Evolutionary conservation across 2,888 invertebrate species (phyloP).

Genomic region (Oscheius sp.): DNA sequence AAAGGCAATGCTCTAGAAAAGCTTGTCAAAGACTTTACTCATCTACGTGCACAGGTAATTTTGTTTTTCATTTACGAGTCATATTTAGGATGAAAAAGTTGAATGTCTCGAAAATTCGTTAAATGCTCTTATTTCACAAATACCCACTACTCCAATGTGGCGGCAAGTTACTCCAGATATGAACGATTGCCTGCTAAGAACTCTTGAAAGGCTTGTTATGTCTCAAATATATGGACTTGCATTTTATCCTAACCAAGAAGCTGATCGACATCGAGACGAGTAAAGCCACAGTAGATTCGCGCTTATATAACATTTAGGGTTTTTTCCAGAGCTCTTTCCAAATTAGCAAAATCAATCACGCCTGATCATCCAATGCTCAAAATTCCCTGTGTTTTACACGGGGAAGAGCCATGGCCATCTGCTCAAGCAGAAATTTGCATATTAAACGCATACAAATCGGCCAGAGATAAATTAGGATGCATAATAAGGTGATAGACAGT

Average conservation of each 20-base stretch:
- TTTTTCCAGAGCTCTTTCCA: slow-evolving; percentile 86
- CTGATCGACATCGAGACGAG: slow-evolving; percentile 89
- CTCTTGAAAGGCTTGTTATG: slow-evolving; percentile 90
- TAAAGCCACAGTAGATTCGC: slow-evolving; percentile 72
- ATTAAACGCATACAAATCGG: slow-evolving; percentile 83
- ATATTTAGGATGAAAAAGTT: slow-evolving; percentile 72
- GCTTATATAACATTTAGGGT: slow-evolving; percentile 75
- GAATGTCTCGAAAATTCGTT: slow-evolving; percentile 86
- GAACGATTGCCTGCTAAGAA: slow-evolving; percentile 78
- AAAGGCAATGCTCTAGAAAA: slow-evolving; percentile 79
- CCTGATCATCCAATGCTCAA: slow-evolving; percentile 83
- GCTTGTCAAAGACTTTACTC: slow-evolving; percentile 84
- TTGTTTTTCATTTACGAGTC: not conserved
- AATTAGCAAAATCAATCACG: slow-evolving; percentile 80
- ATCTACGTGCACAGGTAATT: slow-evolving; percentile 81
- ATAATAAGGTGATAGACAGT: slow-evolving; percentile 40
- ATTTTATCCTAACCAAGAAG: slow-evolving; percentile 95
- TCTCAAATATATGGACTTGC: slow-evolving; percentile 87
- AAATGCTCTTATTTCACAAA: slow-evolving; percentile 70
- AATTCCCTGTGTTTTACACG: slow-evolving; percentile 83
- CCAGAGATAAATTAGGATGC: slow-evolving; percentile 49
- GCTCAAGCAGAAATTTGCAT: slow-evolving; percentile 88
- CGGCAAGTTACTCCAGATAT: slow-evolving; percentile 36
- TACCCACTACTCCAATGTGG: slow-evolving; percentile 53
- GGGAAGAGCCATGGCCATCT: slow-evolving; percentile 94